Conservation (phyloP, 2,113 vertebrate species). For the Tachysurus fulvidraco region DNA sequence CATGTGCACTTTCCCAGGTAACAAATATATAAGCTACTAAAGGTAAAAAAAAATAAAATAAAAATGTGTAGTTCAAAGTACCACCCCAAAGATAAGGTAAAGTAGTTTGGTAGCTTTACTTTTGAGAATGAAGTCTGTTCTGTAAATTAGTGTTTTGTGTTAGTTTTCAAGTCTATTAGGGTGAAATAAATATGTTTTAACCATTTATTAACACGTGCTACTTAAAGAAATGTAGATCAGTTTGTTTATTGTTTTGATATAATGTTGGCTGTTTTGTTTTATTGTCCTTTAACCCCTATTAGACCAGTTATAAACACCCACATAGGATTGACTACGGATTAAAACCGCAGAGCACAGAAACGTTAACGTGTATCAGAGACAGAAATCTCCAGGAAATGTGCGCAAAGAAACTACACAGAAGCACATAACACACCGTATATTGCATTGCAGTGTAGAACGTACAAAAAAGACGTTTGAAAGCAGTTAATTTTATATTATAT, state of each 20-base stretch:
- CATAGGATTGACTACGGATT: background rate
- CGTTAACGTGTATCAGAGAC: background rate
- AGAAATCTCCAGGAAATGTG: conserved; percentile 4
- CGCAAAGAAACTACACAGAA: background rate
- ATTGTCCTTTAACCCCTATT: background rate
- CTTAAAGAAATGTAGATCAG: conserved; percentile 6
- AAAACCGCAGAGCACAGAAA: background rate
- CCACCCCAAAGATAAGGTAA: background rate
- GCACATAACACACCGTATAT: background rate
- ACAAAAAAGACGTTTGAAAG: background rate
- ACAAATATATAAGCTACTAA: background rate
- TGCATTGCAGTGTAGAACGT: background rate
- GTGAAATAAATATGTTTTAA: background rate
- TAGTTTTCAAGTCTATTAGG: background rate
- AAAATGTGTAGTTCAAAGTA: background rate
- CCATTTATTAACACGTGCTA: background rate
- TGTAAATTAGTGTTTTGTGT: background rate
- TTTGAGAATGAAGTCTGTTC: background rate
- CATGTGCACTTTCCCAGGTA: background rate
- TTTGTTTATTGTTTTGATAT: background rate
- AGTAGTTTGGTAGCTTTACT: background rate
- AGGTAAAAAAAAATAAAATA: background rate
- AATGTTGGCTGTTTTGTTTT: background rate
- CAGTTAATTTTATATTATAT: background rate
- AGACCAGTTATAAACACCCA: background rate